phyloP scores from a whole-genome alignment of 2,888 invertebrate species.

The Trichogramma dendrolimi region DNA sequence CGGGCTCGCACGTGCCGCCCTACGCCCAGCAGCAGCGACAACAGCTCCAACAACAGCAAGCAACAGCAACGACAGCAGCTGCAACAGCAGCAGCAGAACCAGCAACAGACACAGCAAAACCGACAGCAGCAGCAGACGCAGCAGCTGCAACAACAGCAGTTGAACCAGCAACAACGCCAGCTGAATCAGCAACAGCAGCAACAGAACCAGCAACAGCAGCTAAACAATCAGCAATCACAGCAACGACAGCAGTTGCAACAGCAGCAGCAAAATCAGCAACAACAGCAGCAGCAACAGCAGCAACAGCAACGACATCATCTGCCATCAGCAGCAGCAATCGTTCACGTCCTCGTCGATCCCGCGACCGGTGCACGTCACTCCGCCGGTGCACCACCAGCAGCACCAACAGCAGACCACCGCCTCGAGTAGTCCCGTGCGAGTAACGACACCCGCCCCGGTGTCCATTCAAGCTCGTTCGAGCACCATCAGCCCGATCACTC shows the following conservation, averaged over 20 bases:
- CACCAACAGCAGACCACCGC: too few species aligned
- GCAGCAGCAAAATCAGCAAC: background rate
- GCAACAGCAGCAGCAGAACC: background rate
- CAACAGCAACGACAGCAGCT: background rate
- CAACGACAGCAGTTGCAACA: background rate
- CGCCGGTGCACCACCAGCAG: background rate
- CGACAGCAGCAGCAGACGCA: background rate
- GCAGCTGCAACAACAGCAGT: background rate
- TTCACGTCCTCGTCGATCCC: background rate
- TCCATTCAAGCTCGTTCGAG: too few species aligned
- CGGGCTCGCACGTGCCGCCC: slow-evolving; percentile 10
- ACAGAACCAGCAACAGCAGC: background rate
- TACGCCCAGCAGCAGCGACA: background rate
- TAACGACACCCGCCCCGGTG: too few species aligned
- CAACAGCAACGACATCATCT: background rate
- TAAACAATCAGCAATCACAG: background rate
- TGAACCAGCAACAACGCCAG: background rate
- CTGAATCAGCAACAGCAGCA: background rate
- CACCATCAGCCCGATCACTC: too few species aligned
- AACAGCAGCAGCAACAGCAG: background rate
- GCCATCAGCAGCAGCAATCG: too few species aligned
- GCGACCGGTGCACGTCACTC: background rate
- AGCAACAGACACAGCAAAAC: background rate
- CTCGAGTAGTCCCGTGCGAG: too few species aligned
- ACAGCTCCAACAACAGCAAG: too few species aligned